Conservation (phyloP, 2,113 vertebrate genomes). For the Misgurnus anguillicaudatus region DNA sequence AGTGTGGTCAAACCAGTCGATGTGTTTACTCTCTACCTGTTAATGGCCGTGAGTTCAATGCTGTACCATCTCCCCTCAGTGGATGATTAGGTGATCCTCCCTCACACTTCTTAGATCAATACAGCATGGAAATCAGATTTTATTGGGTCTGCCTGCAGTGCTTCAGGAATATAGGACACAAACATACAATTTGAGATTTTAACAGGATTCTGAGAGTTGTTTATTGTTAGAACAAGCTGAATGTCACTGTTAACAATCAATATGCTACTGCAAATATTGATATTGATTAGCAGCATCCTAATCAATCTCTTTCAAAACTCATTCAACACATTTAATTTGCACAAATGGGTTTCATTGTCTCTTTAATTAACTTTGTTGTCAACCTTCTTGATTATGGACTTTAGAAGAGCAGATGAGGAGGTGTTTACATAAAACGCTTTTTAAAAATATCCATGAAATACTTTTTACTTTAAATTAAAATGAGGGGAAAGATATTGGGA, state of each 20-base stretch:
- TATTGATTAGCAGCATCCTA: constrained; percentile 32
- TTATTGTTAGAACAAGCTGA: constrained; percentile 20
- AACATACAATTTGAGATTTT: constrained; percentile 10
- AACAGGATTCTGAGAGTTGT: constrained; percentile 4
- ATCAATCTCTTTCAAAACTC: background rate
- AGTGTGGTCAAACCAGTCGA: constrained; percentile 38
- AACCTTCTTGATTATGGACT: background rate
- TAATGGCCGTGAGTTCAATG: constrained; percentile 44
- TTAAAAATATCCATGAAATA: no score
- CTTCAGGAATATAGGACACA: constrained; percentile 17
- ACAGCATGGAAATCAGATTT: constrained; percentile 46
- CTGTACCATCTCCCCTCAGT: constrained; percentile 16
- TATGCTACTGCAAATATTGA: constrained; percentile 9
- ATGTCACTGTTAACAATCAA: constrained; percentile 5
- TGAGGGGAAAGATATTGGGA: background rate
- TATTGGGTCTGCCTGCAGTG: no score
- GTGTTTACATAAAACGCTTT: background rate
- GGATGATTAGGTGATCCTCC: constrained; percentile 43
- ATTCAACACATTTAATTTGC: background rate
- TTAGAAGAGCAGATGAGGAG: background rate
- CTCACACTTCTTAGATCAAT: constrained; percentile 46
- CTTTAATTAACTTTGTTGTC: background rate
- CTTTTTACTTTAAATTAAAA: no score
- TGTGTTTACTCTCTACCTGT: constrained; percentile 51
- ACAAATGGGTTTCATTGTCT: background rate